Base-by-base conservation (phyloP, 2,888 invertebrate genomes). In the Saturnia pavonia region DNA sequence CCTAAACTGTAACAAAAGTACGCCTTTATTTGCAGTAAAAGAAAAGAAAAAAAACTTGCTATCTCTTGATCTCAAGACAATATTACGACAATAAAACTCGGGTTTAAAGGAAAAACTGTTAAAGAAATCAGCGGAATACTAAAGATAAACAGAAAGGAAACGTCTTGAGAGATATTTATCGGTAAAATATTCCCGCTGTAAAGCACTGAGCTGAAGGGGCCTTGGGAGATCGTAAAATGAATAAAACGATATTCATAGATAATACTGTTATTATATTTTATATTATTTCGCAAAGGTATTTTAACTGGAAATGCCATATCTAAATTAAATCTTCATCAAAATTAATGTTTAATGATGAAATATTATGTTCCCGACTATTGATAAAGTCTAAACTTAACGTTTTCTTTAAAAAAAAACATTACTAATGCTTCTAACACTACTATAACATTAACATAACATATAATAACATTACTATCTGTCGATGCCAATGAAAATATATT, bases 101-200 rank as follows among this genome's bases (percentile, higher is more conserved):
- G 85, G 84, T 87, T 90, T 87, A 85, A 90, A 90, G 86, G 86
- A 85, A 81, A 89, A 88, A 89, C 88, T 83, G 88, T 89, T 88
- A 86, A 87, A 84, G 83, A 87, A 91, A 92, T 91, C 92, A 91
- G 92, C 90, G 82, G 82, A 89, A 91, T 88, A 85, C 86, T 80
- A 85, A 89, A 87, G 86, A 91, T 90, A 92, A 91, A 91, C 89
- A 89, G 87, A 88, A 89, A 85, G 85, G 85, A 87, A 87, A 89
- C 79, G 88, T 88, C 88, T 88, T 87, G 82, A 82, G 82, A 89
- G 90, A 91, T 91, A 89, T 91, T 91, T 91, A 91, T 91, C 88
- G 86, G 84, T 88, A 88, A 90, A 90, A 89, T 91, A 91, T 91
- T 88, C 90, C 78, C 79, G 73, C 78, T 78, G 74, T 84, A 83